Evolutionary conservation across 23 tunicate species (phyloP).

Genomic region (Styela plicata): DNA sequence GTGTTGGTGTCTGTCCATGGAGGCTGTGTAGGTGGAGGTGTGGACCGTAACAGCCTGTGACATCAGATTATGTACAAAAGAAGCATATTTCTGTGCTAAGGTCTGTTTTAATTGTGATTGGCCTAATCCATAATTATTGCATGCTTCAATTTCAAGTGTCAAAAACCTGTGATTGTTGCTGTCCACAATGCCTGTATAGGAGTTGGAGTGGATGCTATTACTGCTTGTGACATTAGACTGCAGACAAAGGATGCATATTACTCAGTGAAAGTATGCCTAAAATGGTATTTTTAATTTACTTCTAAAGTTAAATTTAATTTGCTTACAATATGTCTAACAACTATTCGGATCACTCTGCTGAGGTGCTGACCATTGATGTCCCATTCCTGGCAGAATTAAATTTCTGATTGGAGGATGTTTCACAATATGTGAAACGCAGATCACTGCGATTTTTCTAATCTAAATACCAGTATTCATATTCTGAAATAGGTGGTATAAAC

Average conservation of each 20-base stretch:
- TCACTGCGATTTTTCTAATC: too few species aligned
- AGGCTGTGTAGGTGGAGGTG: slow-evolving; percentile 81
- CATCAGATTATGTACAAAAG: slow-evolving; percentile 56
- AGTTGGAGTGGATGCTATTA: slow-evolving; percentile 82
- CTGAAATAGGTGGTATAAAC: too few species aligned
- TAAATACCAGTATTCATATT: too few species aligned
- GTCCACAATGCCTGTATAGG: slow-evolving; percentile 90
- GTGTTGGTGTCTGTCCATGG: slow-evolving; percentile 76
- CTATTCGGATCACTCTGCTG: not conserved
- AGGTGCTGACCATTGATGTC: not conserved
- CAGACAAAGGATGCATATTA: slow-evolving; percentile 24
- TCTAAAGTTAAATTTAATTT: too few species aligned
- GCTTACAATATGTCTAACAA: too few species aligned
- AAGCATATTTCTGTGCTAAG: slow-evolving; percentile 69
- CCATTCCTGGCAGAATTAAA: too few species aligned
- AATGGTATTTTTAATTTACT: too few species aligned
- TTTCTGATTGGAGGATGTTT: too few species aligned
- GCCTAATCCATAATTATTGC: not conserved
- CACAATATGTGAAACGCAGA: too few species aligned
- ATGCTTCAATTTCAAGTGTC: slow-evolving; percentile 34
- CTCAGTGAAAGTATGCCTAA: slow-evolving; percentile 19
- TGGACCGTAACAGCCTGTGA: slow-evolving; percentile 94
- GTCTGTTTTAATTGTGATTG: slow-evolving; percentile 17
- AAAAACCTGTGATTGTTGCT: slow-evolving; percentile 88
- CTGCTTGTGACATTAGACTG: slow-evolving; percentile 96